Evolutionary conservation across 2,113 vertebrate genomes (phyloP).

Genomic region (Neogobius melanostomus): DNA sequence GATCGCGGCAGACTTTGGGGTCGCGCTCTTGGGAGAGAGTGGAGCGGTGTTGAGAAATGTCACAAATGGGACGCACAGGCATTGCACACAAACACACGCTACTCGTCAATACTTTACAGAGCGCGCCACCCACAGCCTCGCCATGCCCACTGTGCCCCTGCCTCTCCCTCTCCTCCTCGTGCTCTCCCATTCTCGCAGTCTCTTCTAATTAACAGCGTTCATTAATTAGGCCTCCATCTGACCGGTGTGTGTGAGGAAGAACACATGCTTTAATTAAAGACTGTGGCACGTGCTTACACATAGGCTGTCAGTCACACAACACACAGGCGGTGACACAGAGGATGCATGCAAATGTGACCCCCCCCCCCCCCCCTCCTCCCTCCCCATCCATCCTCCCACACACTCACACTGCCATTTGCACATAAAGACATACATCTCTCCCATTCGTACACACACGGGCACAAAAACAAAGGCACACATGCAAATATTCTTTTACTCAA

Average conservation of each 20-base stretch:
- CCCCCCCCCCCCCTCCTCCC: slow-evolving; percentile 60
- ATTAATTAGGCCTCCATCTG: slow-evolving; percentile 80
- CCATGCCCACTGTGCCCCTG: slow-evolving; percentile 19
- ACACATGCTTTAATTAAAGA: slow-evolving; percentile 78
- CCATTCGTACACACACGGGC: slow-evolving; percentile 21
- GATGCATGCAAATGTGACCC: slow-evolving; percentile 62
- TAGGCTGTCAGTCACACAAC: slow-evolving; percentile 42
- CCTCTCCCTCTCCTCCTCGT: slow-evolving; percentile 6
- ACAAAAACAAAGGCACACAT: slow-evolving; percentile 68
- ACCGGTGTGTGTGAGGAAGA: slow-evolving; percentile 68
- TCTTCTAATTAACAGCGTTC: slow-evolving; percentile 79
- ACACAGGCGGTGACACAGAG: slow-evolving; percentile 48
- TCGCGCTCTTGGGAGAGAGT: slow-evolving; percentile 66
- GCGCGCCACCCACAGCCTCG: slow-evolving; percentile 26
- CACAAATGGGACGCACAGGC: slow-evolving; percentile 74
- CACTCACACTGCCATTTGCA: slow-evolving; percentile 61
- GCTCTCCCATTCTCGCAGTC: slow-evolving; percentile 51
- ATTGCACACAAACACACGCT: slow-evolving; percentile 25
- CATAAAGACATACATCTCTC: slow-evolving; percentile 62
- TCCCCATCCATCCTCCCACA: slow-evolving; percentile 69
- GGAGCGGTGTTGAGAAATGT: slow-evolving; percentile 79
- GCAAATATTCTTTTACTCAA: slow-evolving; percentile 65
- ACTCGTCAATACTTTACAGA: slow-evolving; percentile 41
- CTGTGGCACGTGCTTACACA: slow-evolving; percentile 61
- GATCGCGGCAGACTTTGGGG: slow-evolving; percentile 58